A percentile compares a stretch with the other conserved stretches of the same genome.
phyloP scores from a whole-genome alignment of 2,113 vertebrate genomes.

The Grammomys surdaster region DNA sequence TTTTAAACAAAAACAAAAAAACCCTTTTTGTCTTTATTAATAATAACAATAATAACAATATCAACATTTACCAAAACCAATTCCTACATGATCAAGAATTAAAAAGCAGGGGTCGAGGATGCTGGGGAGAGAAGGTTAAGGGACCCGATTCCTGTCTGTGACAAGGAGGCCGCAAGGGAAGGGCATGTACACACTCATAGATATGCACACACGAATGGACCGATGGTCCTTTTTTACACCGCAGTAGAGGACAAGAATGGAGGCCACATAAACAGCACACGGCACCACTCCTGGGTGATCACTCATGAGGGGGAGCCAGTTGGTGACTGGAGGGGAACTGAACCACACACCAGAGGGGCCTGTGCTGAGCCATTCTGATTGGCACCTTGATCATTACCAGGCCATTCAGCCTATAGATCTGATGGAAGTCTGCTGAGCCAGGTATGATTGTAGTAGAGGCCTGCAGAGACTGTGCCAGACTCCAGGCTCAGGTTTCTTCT shows the following conservation, averaged over 20 bases:
- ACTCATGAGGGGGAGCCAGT: background rate
- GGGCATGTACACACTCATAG: background rate
- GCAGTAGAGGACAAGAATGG: constrained; percentile 44
- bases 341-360: background rate
- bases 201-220: background rate
- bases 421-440: background rate
- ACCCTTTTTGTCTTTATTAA: constrained; percentile 86
- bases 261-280: constrained; percentile 79
- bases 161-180: constrained; percentile 61
- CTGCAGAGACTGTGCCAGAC: background rate
- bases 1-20: constrained; percentile 83
- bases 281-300: constrained; percentile 71
- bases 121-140: constrained; percentile 60
- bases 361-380: background rate
- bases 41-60: constrained; percentile 85
- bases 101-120: constrained; percentile 74
- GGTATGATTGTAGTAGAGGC: background rate
- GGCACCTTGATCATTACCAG: background rate
- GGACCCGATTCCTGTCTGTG: constrained; percentile 51
- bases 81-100: constrained; percentile 91
- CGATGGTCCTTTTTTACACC: constrained; percentile 47
- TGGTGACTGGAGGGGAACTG: background rate
- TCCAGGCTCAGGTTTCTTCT: background rate
- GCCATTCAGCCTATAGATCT: background rate
- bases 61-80: constrained; percentile 88